Evolutionary conservation across 53 echinoderm and acorn worm species (phyloP), one percentile per base, ranked within the genome.

Genomic region (Zoroaster sp.): DNA sequence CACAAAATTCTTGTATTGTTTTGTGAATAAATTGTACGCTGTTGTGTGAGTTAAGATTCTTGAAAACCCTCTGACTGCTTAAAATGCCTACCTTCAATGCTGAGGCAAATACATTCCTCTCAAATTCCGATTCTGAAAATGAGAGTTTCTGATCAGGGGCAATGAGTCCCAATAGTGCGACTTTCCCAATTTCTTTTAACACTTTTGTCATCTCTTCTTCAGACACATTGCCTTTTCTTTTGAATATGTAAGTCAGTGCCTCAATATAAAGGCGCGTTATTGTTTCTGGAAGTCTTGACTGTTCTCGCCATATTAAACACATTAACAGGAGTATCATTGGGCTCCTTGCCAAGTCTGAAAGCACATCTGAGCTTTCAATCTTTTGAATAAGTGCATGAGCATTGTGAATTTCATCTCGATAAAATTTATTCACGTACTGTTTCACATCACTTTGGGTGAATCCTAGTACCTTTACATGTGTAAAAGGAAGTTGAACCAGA

Each of bases 271-370:
- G 63, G 38, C 40, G 41, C 25, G 74, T 51, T 9, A 74, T 20
- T 54, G 73, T 87, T 39, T 72, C 59, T 55, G 87, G 87, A 1
- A 87, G 31, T 17, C 40, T 17, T 2, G 12, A 7, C 3, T 74
- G 39, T 30, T 87, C 51, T 46, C 55, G 73, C 74, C 87, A 87
- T 44, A 87, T 28, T 3, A 87, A 18, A 39, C 87, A 73, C 31
- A 87, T 73, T 36, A 73, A 37, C 20, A 55, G 54, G 38, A 87
- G 54, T 36, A 87, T 37, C 73, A 87, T 73, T 6, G 87, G 87
- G 25, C 34, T 87, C n/a, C 10, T 73, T 15, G 87, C 18, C 18
- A 87, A 55, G 25, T 87, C 73, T 12, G 46, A 65, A 5, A 87
- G 54, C 30, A 13, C 15, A 14, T 38, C 4, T 3, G 72, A 87